Evolutionary conservation across 2,797 vertebrate species (phyloP).

Genomic region (Rhabdophis nuchalis): DNA sequence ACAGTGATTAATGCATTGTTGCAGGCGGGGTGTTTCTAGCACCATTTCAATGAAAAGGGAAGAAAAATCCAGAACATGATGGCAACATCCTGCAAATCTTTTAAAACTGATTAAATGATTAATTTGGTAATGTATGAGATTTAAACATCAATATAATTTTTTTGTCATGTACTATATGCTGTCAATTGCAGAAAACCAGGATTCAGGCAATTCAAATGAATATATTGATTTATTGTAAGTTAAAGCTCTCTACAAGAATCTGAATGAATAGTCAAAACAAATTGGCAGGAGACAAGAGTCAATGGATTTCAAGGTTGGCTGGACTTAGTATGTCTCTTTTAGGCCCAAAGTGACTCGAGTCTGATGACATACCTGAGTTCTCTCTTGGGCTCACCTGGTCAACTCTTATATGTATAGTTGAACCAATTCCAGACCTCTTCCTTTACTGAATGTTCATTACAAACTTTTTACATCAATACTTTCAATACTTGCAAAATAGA

Average conservation of each 20-base stretch:
- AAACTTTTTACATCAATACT: neutral
- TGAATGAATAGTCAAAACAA: neutral
- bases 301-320: neutral
- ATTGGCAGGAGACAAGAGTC: neutral
- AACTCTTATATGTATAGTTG: neutral
- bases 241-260: neutral
- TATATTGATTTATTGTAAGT: neutral
- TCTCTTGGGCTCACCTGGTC: neutral
- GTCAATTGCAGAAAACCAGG: neutral
- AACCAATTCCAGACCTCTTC: neutral
- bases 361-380: neutral
- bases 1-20: neutral
- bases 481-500: neutral
- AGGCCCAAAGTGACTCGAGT: neutral
- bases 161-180: neutral
- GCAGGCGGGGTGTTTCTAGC: neutral
- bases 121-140: neutral
- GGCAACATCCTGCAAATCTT: neutral
- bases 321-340: neutral
- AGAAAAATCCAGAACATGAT: neutral
- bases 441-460: neutral
- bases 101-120: neutral
- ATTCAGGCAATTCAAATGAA: neutral
- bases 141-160: neutral
- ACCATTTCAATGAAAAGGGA: neutral